Evolutionary conservation across 2,888 invertebrate genomes (phyloP), one percentile per base, ranked within the genome.

Genomic region (Dasysyrphus tricinctus): DNA sequence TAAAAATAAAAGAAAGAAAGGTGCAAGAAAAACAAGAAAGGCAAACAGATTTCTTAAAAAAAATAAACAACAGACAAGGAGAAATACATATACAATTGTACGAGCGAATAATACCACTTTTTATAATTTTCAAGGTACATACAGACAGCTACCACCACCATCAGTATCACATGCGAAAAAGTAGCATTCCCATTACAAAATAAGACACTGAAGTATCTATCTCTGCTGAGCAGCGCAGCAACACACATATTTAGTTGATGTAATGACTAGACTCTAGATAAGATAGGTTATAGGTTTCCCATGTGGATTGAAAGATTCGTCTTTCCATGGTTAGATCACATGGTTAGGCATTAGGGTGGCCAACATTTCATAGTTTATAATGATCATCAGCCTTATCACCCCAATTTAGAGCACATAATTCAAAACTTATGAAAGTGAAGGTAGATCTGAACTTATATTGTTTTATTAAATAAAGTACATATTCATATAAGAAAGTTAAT

Each of bases 11-110:
- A 57, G 32, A 54, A 44, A 16, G 19, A 73, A 14, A 54, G 57
- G 39, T 69, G 49, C 47, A 54, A 63, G 54, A 42, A 16, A 54
- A 3, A 42, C 14, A 42, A 42, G 6, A 29, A 59, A 59, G 37
- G 42, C 39, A 61, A 29, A 14, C 29, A 42, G n/a, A 14, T 44
- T 63, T 29, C 16, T n/a, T 56, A 14, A 57, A 34, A 57, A 34
- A 37, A 16, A 34, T 11, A 39, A 39, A 11, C 5, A 32, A 57
- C 7, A 34, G 9, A 14, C 5, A 39, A 39, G 37, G n/a, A n/a
- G 16, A 19, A 5, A 34, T 16, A 59, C n/a, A n/a, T n/a, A 24
- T 12, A 24, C 7, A 39, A 8, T 54, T 24, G 24, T 49, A 16
- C 47, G 8, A 9, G 0, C 16, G 19, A 9, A 19, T 49, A 19